These are phyloP conservation scores for Globia sparganii DNA, from an alignment of 2,888 invertebrate genomes.

Conservation along the genomic window DNA sequence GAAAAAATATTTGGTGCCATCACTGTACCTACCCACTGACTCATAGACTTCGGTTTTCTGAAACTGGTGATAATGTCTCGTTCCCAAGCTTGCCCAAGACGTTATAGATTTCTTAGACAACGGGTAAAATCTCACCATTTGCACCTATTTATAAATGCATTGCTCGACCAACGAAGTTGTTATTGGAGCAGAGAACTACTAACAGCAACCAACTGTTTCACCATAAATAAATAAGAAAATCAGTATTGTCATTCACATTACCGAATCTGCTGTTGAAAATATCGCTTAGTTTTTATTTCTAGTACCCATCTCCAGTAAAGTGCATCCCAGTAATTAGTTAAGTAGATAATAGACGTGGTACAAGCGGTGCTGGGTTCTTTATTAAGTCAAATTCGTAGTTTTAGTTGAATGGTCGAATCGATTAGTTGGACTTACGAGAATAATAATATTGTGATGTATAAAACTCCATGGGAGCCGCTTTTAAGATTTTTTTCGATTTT, in stretches of 20 bases:
- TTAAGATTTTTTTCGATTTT: conserved; percentile 76
- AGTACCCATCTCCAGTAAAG: conserved; percentile 82
- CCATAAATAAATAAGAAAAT: conserved; percentile 58
- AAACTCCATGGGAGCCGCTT: conserved; percentile 73
- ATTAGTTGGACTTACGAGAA: conserved; percentile 59
- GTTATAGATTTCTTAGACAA: neutral
- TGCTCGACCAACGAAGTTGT: neutral
- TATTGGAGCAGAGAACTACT: neutral
- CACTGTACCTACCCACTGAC: neutral
- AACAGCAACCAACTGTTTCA: conserved; percentile 48
- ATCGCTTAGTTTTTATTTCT: conserved; percentile 71
- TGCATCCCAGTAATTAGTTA: conserved; percentile 89
- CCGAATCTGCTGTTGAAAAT: conserved; percentile 81
- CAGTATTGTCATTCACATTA: conserved; percentile 81
- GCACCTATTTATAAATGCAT: neutral
- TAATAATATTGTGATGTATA: conserved; percentile 65
- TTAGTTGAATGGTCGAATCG: conserved; percentile 78
- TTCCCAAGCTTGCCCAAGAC: neutral
- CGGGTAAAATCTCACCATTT: neutral
- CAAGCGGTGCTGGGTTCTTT: conserved; percentile 85
- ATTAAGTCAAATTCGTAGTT: conserved; percentile 66
- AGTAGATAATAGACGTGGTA: conserved; percentile 82
- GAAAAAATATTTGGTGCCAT: neutral
- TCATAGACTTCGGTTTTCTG: neutral
- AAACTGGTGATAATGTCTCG: neutral